phyloP scores from a whole-genome alignment of 2,888 invertebrate species.

The Portevinia maculata region DNA sequence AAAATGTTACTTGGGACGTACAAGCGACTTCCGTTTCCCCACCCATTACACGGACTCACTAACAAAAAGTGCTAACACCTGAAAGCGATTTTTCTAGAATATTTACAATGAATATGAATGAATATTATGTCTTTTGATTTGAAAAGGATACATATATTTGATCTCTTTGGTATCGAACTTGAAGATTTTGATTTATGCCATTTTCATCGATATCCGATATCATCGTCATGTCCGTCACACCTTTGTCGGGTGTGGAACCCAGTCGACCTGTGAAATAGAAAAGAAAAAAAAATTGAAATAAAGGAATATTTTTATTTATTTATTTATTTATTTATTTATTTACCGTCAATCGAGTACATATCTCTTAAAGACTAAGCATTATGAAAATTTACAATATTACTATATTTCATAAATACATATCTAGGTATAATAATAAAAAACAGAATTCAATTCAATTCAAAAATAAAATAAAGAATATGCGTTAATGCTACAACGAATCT shows the following conservation, averaged over 20 bases:
- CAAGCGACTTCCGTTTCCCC: background rate
- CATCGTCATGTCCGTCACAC: constrained; percentile 95
- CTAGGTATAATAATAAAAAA: too few relatives aligned
- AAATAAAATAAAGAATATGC: too few relatives aligned
- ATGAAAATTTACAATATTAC: too few relatives aligned
- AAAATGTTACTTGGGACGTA: background rate
- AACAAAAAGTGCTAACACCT: constrained; percentile 16
- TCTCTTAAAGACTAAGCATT: too few relatives aligned
- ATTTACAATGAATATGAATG: background rate
- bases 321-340: too few relatives aligned
- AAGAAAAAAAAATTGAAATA: too few relatives aligned
- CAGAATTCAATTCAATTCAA: too few relatives aligned
- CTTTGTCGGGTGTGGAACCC: constrained; percentile 84
- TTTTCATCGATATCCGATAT: constrained; percentile 95
- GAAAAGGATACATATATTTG: constrained; percentile 96
- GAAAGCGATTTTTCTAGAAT: background rate
- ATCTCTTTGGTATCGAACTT: constrained; percentile 91
- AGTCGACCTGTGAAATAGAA: constrained; percentile 78
- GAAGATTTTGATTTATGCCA: constrained; percentile 94
- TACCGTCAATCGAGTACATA: too few relatives aligned
- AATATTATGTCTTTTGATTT: constrained; percentile 38
- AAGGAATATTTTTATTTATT: too few relatives aligned
- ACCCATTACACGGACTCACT: background rate
- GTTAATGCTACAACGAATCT: too few relatives aligned
- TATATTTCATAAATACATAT: too few relatives aligned